Evolutionary conservation across 1,140 invertebrate genomes (phyloP).

Genomic region (Drosophila oshimai): DNA sequence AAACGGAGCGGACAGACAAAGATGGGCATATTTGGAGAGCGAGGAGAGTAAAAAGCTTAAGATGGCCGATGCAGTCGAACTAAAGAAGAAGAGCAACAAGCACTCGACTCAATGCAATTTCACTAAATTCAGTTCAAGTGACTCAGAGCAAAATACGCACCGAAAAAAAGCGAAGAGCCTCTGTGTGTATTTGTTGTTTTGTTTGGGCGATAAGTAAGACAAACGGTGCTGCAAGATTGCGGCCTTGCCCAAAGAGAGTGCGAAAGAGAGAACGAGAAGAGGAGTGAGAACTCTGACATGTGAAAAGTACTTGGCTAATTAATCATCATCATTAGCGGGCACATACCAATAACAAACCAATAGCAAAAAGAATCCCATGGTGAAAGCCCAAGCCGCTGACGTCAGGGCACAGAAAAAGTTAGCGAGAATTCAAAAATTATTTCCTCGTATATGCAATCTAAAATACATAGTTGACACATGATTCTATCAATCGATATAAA

Average conservation of each 20-base stretch:
- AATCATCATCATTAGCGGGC: constrained; percentile 56
- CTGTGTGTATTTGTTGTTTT: constrained; percentile 44
- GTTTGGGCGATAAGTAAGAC: constrained; percentile 55
- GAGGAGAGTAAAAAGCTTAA: constrained; percentile 6
- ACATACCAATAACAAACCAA: constrained; percentile 17
- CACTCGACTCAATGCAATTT: constrained; percentile 14
- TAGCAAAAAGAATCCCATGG: constrained; percentile 1
- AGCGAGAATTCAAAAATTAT: neutral
- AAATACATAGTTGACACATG: neutral
- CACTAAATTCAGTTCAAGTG: constrained; percentile 12
- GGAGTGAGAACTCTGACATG: constrained; percentile 21
- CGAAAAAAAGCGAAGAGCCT: constrained; percentile 27
- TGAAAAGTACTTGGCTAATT: constrained; percentile 59
- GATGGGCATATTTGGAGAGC: neutral
- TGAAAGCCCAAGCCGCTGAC: constrained; percentile 20
- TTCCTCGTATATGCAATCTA: neutral
- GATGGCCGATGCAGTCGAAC: constrained; percentile 22
- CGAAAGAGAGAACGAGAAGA: constrained; percentile 5
- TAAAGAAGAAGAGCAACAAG: neutral
- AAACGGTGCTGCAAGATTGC: constrained; percentile 53
- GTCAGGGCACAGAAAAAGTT: constrained; percentile 5
- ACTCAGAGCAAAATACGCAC: constrained; percentile 1
- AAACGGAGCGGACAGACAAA: neutral
- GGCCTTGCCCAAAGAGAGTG: constrained; percentile 8
- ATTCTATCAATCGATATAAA: constrained; percentile 25